Percentiles rank a stretch among this genome's conserved stretches.
Conservation (phyloP, 2,888 invertebrate species). For the Blastobasis lacticolella region DNA sequence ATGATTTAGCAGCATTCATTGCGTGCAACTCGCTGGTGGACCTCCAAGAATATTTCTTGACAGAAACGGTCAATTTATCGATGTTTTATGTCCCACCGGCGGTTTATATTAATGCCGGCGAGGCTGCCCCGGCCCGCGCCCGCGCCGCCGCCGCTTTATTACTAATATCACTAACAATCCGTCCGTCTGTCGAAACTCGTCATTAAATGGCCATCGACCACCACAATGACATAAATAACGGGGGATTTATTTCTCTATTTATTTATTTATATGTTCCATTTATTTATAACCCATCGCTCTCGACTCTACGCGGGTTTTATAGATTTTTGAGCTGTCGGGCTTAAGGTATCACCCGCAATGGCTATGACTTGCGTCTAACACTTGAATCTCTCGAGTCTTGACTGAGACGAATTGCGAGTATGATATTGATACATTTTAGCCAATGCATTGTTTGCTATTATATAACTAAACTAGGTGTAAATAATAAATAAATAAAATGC, state of each 20-base stretch:
- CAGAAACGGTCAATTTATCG: constrained; percentile 13
- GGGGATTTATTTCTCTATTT: constrained; percentile 48
- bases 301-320: constrained; percentile 17
- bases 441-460: too few relatives aligned
- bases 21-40: too few relatives aligned
- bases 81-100: constrained; percentile 12
- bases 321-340: constrained; percentile 3
- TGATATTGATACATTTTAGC: too few relatives aligned
- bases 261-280: constrained; percentile 48
- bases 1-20: too few relatives aligned
- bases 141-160: constrained; percentile 19
- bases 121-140: constrained; percentile 10
- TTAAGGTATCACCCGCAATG: too few relatives aligned
- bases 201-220: constrained; percentile 50
- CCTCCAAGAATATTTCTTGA: too few relatives aligned
- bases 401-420: too few relatives aligned
- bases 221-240: constrained; percentile 51
- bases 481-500: too few relatives aligned
- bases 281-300: constrained; percentile 32
- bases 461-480: too few relatives aligned
- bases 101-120: constrained; percentile 21
- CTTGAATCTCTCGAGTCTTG: too few relatives aligned
- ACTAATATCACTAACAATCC: constrained; percentile 41
- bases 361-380: too few relatives aligned
- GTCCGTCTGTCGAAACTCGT: constrained; percentile 35